Evolutionary conservation across 2,113 vertebrate species (phyloP), one percentile per base, ranked within the genome.

Genomic region (Scartelaos histophorus): DNA sequence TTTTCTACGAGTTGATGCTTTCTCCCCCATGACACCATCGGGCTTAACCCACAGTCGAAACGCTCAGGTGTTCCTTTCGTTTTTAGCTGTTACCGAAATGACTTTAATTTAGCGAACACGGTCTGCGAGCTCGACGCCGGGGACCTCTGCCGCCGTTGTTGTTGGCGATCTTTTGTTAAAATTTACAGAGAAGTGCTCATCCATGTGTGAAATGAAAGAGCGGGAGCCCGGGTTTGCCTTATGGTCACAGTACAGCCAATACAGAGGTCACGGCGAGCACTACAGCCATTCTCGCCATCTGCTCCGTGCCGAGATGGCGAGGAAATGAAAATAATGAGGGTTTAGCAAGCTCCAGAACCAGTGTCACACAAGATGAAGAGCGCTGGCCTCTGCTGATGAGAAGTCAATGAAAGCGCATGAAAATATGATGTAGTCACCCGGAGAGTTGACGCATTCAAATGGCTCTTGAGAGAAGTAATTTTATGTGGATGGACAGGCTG

Each of bases 171-270:
- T 80, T 83, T 85, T 54, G 76, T 80, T 75, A 66, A 45, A 58
- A 69, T 60, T 80, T 60, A 34, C 66, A 76, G 54, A 64, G 68
- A 74, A 61, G 70, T 35, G 77, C 29, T 72, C 79, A 68, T 73
- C 1, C 65, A 74, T 1, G 78, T 83, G 70, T 84, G 53, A 54
- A 84, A 82, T 82, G 69, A 83, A 86, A 78, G 66, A 24, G 58
- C 67, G 17, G 62, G 60, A 69, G 15, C 24, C 71, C 25, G 66
- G 24, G 51, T 81, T 68, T 64, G 51, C 66, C 57, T 66, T 58
- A 49, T 69, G 29, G 29, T 43, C 25, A 11, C 43, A 53, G 35
- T 10, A 46, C 51, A 54, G 69, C 73, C 67, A 67, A 58, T 7
- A 17, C 71, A 77, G 22, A 7, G 65, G 65, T 66, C 65, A 47